Evolutionary conservation across 2,888 invertebrate species (phyloP).

Genomic region (Erpobdella octoculata): DNA sequence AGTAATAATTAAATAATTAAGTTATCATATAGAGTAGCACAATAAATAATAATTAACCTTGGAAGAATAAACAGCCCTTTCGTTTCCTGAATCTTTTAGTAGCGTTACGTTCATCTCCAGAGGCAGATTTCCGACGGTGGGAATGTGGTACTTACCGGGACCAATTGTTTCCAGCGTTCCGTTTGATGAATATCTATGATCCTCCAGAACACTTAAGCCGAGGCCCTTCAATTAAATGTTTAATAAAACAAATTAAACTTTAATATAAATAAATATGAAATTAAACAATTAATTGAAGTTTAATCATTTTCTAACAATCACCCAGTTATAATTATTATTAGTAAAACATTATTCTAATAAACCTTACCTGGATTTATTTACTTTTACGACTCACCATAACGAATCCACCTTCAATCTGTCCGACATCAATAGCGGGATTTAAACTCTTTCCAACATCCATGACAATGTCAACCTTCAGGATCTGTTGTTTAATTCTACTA

Average conservation of each 20-base stretch:
- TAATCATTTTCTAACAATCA: not conserved
- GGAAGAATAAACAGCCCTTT: constrained; percentile 33
- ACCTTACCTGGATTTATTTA: not conserved
- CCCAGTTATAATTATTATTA: not conserved
- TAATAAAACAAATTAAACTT: not conserved
- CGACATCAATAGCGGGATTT: constrained; percentile 92
- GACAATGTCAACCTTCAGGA: constrained; percentile 80
- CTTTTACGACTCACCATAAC: constrained; percentile 58
- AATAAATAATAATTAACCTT: constrained; percentile 24
- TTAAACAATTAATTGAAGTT: not conserved
- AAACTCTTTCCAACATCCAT: constrained; percentile 92
- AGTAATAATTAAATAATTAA: not conserved
- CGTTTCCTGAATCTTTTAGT: constrained; percentile 29
- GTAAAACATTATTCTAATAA: too few species aligned
- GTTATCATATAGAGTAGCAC: not conserved
- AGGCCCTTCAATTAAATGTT: constrained; percentile 68
- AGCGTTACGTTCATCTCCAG: constrained; percentile 34
- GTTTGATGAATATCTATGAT: constrained; percentile 73
- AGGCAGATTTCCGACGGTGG: constrained; percentile 63
- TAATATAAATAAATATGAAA: not conserved
- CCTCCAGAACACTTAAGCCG: constrained; percentile 81
- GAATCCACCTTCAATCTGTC: constrained; percentile 90
- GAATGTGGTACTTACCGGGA: constrained; percentile 87
- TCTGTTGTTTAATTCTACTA: constrained; percentile 53
- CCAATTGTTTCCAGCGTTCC: constrained; percentile 76